Base-by-base conservation (phyloP, 1,140 invertebrate species). In the Harpegnathos saltator region DNA sequence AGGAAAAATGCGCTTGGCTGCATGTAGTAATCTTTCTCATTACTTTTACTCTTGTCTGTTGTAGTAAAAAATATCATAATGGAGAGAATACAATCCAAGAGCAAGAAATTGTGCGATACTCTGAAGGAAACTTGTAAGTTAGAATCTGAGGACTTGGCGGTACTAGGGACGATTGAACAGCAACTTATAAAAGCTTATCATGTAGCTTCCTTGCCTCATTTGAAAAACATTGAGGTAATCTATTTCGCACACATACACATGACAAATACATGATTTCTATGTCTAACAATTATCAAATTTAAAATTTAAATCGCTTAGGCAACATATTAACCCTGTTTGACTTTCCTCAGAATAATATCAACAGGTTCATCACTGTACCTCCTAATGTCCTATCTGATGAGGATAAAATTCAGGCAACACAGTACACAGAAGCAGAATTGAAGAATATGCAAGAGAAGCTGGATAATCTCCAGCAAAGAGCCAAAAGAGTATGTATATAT, bases 141-240 rank as follows among this genome's bases (percentile, higher is more conserved):
- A 62, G 81, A 91, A 52, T 68, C 44, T 9, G 82, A 89, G 17
- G 75, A 72, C 7, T 11, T 66, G 24, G 50, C 29, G 15, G 17
- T 58, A 11, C 66, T 93, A n/a, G 71, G 84, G 26, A 72, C 26
- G n/a, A 89, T 89, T 59, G 50, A 88, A 26, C 89, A 84, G 59
- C 56, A 84, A 33, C 87, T 93, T 69, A 74, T 68, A 72, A 90
- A 82, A 63, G 68, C 74, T n/a, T 93, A 92, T 65, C 63, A 26
- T 33, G 19, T 56, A 29, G 86, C 66, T 75, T 78, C 84, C 24
- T 38, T 74, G 22, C 63, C 84, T 52, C 62, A 91, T 74, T 88
- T 92, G n/a, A 71, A 75, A 84, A 73, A 38, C 19, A 84, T 93
- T 56, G 38, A 93, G 91, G 92, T 93, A 90, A 86, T 86, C n/a